These are phyloP conservation scores for Phalacrocorax pelagicus DNA, from an alignment of 2,113 vertebrate genomes.

Conservation along the genomic window DNA sequence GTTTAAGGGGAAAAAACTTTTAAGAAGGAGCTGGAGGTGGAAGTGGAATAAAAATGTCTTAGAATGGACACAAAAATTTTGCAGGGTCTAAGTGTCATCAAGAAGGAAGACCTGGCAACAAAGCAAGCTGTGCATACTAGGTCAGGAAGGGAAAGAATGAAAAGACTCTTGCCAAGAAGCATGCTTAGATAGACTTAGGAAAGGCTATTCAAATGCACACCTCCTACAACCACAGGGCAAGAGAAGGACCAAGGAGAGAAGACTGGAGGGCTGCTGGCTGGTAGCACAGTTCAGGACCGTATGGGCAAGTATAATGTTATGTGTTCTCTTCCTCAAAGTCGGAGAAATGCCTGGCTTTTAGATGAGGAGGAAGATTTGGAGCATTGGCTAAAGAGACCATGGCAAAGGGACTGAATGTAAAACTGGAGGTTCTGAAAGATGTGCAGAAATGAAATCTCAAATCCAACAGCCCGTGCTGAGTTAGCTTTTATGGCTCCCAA, in stretches of 20 bases:
- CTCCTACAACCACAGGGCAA: background rate
- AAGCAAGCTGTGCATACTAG: background rate
- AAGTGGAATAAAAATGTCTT: background rate
- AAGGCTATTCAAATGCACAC: background rate
- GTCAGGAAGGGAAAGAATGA: background rate
- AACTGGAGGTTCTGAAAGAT: background rate
- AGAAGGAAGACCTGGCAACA: background rate
- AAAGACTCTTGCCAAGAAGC: background rate
- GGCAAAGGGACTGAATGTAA: background rate
- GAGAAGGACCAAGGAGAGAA: background rate
- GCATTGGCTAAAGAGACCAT: background rate
- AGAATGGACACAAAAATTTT: background rate
- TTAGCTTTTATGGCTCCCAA: background rate
- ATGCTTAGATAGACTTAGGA: background rate
- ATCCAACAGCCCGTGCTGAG: rapidly evolving
- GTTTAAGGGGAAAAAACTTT: background rate
- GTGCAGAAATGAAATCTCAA: background rate
- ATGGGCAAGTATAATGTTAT: background rate
- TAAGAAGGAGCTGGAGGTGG: background rate
- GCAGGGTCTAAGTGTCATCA: background rate
- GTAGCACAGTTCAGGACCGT: background rate
- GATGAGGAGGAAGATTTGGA: background rate
- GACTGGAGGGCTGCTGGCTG: background rate
- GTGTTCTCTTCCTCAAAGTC: rapidly evolving
- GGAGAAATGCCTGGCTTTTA: background rate